These are phyloP conservation scores for Pollenia amentaria DNA, from an alignment of 2,888 invertebrate species.

Conservation along the genomic window DNA sequence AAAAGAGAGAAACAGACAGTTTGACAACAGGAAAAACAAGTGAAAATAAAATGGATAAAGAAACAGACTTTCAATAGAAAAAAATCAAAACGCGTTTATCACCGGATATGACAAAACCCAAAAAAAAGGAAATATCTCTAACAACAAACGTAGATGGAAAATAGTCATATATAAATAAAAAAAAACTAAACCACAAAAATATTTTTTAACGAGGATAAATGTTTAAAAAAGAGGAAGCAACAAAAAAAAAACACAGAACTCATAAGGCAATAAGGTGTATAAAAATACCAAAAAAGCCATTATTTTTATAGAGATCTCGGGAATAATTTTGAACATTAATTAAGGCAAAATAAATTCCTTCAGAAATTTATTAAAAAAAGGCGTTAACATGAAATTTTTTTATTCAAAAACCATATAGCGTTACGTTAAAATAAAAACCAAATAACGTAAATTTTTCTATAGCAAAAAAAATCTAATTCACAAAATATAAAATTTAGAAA, in stretches of 20 bases:
- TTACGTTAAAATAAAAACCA: no score
- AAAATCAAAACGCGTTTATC: constrained; percentile 56
- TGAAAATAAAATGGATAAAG: constrained; percentile 30
- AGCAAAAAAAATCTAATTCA: no score
- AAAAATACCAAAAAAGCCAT: background rate
- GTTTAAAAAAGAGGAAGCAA: constrained; percentile 2
- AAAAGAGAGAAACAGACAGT: background rate
- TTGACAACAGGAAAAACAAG: constrained; percentile 33
- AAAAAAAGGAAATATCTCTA: constrained; percentile 13
- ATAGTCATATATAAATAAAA: constrained; percentile 23
- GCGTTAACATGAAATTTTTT: no score
- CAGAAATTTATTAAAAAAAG: no score
- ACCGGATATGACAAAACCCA: constrained; percentile 46
- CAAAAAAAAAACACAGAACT: background rate
- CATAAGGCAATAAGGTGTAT: background rate
- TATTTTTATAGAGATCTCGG: background rate
- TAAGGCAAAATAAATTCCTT: no score
- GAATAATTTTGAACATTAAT: background rate
- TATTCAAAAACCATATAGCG: no score
- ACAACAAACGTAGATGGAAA: constrained; percentile 6
- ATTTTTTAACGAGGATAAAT: background rate
- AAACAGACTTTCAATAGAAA: constrained; percentile 13
- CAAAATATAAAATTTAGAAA: no score
- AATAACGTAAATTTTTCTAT: no score
- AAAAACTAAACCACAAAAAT: constrained; percentile 24